Conservation (phyloP, 2,113 vertebrate species). For the Macrotis lagotis region DNA sequence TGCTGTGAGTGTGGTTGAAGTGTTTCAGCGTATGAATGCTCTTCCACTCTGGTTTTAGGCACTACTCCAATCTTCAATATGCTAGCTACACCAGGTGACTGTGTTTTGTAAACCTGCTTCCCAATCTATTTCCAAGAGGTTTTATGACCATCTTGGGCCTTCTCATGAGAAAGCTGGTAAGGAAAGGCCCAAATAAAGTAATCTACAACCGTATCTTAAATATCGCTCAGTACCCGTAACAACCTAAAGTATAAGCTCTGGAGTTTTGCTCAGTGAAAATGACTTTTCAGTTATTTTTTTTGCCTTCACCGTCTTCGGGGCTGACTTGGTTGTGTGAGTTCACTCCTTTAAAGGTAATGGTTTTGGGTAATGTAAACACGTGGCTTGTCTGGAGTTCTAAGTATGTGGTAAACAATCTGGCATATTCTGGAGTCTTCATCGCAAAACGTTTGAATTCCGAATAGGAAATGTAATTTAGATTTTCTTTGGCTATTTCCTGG, state of each 20-base stretch:
- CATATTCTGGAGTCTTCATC: constrained; percentile 89
- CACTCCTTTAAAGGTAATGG: constrained; percentile 60
- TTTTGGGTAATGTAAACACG: constrained; percentile 77
- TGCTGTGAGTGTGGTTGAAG: background rate
- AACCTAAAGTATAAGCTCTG: constrained; percentile 41
- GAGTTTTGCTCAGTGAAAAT: constrained; percentile 46
- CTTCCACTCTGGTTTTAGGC: constrained; percentile 3
- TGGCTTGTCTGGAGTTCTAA: constrained; percentile 92
- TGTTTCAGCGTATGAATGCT: background rate
- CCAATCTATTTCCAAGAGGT: constrained; percentile 14
- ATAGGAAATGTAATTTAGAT: constrained; percentile 88
- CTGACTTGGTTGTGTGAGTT: constrained; percentile 63
- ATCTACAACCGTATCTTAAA: constrained; percentile 54
- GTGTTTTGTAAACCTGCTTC: constrained; percentile 31
- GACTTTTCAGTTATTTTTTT: constrained; percentile 89
- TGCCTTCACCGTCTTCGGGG: constrained; percentile 80
- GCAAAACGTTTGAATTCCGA: constrained; percentile 90
- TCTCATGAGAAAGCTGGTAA: constrained; percentile 4
- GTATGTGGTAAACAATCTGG: constrained; percentile 94
- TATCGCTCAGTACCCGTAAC: constrained; percentile 17
- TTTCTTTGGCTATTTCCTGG: constrained; percentile 88
- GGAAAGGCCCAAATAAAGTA: constrained; percentile 28
- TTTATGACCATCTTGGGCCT: background rate
- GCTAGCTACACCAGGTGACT: background rate
- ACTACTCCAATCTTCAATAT: constrained; percentile 40